Conservation (phyloP, 1,140 invertebrate genomes). For the Heliconius melpomene region DNA sequence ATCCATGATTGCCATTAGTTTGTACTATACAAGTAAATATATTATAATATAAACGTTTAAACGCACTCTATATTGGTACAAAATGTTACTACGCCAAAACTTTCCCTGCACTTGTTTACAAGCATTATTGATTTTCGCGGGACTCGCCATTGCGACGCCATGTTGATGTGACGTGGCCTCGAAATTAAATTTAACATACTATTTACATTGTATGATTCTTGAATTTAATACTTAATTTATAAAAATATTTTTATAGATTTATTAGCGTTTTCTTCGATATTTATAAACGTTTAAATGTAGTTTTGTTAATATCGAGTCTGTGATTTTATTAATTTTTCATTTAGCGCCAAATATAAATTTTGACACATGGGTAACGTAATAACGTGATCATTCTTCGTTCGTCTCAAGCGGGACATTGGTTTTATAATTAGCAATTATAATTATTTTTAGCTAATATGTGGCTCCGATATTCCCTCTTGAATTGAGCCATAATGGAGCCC, state of each 20-base stretch:
- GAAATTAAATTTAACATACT: neutral
- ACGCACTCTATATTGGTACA: constrained; percentile 57
- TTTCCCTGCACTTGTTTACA: constrained; percentile 75
- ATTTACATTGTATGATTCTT: neutral
- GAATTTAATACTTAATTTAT: neutral
- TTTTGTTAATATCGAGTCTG: neutral
- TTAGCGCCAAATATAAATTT: neutral
- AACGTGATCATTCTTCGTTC: too few relatives aligned
- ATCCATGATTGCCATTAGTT: constrained; percentile 68
- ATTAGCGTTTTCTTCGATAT: neutral
- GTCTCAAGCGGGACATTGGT: too few relatives aligned
- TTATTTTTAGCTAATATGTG: too few relatives aligned
- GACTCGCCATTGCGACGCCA: constrained; percentile 46
- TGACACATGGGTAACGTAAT: neutral
- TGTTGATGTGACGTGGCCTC: constrained; percentile 51
- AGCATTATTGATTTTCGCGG: constrained; percentile 77
- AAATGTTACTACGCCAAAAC: constrained; percentile 49
- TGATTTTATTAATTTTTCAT: constrained; percentile 26
- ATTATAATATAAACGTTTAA: constrained; percentile 51
- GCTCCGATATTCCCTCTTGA: too few relatives aligned
- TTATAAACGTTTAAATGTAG: neutral
- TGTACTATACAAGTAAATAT: constrained; percentile 49
- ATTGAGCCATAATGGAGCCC: too few relatives aligned
- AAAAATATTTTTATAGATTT: neutral
- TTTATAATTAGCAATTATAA: too few relatives aligned